A percentile compares a stretch with the other conserved stretches of the same genome.
These are phyloP conservation scores for Recurvirostra avosetta DNA, from an alignment of 2,113 vertebrate genomes.

Conservation along the genomic window DNA sequence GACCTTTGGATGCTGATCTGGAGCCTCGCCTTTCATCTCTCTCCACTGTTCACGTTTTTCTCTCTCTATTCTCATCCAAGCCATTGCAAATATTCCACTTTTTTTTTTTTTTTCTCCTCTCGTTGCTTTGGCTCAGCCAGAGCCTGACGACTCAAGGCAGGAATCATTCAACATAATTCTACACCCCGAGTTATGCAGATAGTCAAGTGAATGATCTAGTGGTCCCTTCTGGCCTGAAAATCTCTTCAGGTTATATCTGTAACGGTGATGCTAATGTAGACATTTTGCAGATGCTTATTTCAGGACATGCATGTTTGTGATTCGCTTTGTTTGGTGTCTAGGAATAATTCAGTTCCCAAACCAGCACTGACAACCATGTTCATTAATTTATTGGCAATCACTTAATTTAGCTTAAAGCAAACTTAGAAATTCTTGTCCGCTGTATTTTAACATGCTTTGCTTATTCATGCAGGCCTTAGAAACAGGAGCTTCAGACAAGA, in stretches of 20 bases:
- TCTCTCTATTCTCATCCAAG: not conserved
- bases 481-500: not conserved
- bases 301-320: not conserved
- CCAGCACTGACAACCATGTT: not conserved
- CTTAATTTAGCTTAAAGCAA: not conserved
- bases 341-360: not conserved
- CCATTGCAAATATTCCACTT: not conserved
- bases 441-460: not conserved
- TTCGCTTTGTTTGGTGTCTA: not conserved
- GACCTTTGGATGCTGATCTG: not conserved
- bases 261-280: not conserved
- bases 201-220: not conserved
- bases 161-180: not conserved
- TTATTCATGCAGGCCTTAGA: not conserved
- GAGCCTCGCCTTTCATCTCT: not conserved
- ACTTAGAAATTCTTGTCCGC: not conserved
- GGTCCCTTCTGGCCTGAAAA: not conserved
- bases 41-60: not conserved
- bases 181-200: not conserved
- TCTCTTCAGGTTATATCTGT: not conserved
- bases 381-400: not conserved
- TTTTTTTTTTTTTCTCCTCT: not conserved
- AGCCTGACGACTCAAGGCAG: not conserved
- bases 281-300: slow-evolving; percentile 14
- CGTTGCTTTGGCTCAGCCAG: not conserved